Base-by-base conservation (phyloP, 2,888 invertebrate genomes). In the Mesochorus sp. region DNA sequence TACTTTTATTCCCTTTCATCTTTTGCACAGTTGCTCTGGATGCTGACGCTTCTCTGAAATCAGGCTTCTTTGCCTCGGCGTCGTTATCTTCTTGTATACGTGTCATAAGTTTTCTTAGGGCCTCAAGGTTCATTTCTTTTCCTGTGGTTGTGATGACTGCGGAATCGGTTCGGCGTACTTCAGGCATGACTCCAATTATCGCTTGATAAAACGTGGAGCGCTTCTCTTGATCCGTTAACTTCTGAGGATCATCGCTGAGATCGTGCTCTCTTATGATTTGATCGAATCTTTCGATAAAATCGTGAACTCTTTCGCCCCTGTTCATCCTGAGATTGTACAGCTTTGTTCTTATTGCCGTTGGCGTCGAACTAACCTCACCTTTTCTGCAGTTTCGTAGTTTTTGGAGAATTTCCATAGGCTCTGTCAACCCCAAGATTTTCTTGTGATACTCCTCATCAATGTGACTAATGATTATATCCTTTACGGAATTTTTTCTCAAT, bases 131-230 rank as follows among this genome's bases (percentile, higher is more conserved):
- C 79, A 81, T 81, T 12, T 78, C 71, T 51, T 71, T 61, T 8
- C 61, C 51, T 24, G 34, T 34, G 24, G 49, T 42, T 14, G 59
- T 21, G 26, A 62, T 62, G 14, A 62, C 42, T 49, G 34, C 47
- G 2, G 47, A 59, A 12, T 68, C 53, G 1, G 61, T 62, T 10
- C 53, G 51, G 17, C 68, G 39, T n/a, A 51, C 21, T 39, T 44
- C 61, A 4, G 47, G 34, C 47, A 81, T 70, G 5, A 51, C 77
- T 28, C 67, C 72, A 37, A 76, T 76, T 0, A 80, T 66, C 1
- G 80, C 81, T 55, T 82, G 80, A 51, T 80, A 80, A n/a, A 82
- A 81, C 1, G 76, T 81, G 0, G 64, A 64, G 1, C 49, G 64
- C 21, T 49, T 64, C 37, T 64, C 76, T 71, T 14, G 81, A 59